Evolutionary conservation across 1,140 invertebrate species (phyloP), one percentile per base, ranked within the genome.

Genomic region (Drosophila malerkotliana): DNA sequence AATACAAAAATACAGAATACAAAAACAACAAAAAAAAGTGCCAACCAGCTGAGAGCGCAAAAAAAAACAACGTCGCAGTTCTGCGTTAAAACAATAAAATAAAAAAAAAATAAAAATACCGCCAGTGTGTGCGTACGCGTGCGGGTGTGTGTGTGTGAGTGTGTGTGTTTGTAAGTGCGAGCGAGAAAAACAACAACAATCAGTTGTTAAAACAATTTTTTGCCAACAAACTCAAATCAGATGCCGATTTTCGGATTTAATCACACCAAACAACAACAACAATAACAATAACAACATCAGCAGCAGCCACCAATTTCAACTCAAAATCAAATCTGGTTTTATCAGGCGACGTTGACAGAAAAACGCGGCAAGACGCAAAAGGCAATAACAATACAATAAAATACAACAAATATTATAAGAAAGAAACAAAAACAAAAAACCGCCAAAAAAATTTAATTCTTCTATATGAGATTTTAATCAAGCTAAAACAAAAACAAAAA

Each of bases 281-380:
- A 60, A 57, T 32, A 77, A 68, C 62, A 44, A 5, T 47, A 9
- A 26, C 45, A 57, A 44, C 15, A 39, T 45, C 39, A 28, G 39
- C 34, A 62, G 63, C 57, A 71, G 18, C 18, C 18, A 18, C 18
- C 18, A 18, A 18, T 18, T 21, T 21, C 21, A 2, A 74, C 75
- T 63, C 45, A 88, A 82, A 76, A 75, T 82, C 73, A 87, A 87
- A 87, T 88, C 83, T 87, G 83, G 83, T 87, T 87, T 87, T 87
- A 87, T 79, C 72, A 81, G 68, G 67, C 67, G 72, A 51, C 60
- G 54, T 32, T 53, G 57, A 69, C 14, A 59, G 47, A 26, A 47
- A 49, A 26, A 56, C 58, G 71, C 69, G 67, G 62, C 67, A 34
- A 34, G 15, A 32, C 2, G 14, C 49, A 52, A 52, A 52, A 52